phyloP scores from a whole-genome alignment of 2,797 vertebrate species.

The Molossus alvarezi region DNA sequence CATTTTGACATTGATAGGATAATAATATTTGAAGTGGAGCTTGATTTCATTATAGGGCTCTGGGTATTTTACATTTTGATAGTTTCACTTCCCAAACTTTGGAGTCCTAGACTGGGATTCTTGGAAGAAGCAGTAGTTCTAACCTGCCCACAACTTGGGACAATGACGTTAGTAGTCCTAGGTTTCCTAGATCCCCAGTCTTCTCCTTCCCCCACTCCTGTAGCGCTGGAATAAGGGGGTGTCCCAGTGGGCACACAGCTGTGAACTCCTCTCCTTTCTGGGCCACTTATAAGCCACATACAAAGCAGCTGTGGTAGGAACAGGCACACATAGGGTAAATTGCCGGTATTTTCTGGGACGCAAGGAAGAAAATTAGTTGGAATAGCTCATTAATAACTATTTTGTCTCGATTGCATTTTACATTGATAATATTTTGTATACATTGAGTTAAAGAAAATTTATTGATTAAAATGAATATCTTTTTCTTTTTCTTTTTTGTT shows the following conservation, averaged over 20 bases:
- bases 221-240: not conserved
- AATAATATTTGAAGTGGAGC: not conserved
- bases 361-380: slow-evolving; percentile 26
- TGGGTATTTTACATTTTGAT: not conserved
- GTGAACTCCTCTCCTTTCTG: not conserved
- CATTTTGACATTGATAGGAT: not conserved
- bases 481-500: slow-evolving; percentile 23
- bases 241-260: not conserved
- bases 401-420: slow-evolving; percentile 54
- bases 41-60: not conserved
- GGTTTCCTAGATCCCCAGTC: not conserved
- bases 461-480: slow-evolving; percentile 12
- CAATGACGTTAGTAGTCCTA: not conserved
- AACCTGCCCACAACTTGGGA: not conserved
- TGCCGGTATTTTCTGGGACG: not conserved
- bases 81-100: slow-evolving; percentile 49
- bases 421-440: slow-evolving; percentile 12
- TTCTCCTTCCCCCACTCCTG: not conserved
- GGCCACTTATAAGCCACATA: not conserved
- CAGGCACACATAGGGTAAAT: not conserved
- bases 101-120: not conserved
- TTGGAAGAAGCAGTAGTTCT: not conserved
- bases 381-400: slow-evolving; percentile 8
- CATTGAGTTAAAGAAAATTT: slow-evolving; percentile 18
- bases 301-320: slow-evolving; percentile 32